Evolutionary conservation across 2,888 invertebrate species (phyloP).

Genomic region (Pimpla rufipes): DNA sequence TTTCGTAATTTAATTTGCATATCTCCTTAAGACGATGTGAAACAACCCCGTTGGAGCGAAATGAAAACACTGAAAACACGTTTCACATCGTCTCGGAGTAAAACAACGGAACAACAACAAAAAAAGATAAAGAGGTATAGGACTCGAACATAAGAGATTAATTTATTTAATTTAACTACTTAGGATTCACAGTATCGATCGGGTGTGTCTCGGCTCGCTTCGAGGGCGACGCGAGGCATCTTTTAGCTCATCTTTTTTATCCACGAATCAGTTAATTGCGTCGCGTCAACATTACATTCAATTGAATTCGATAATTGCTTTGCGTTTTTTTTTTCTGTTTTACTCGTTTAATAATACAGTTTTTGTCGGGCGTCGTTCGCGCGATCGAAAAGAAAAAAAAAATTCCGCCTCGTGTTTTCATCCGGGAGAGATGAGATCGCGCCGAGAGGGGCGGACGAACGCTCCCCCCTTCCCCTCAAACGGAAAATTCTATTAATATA

Average conservation of each 20-base stretch:
- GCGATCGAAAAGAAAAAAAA: constrained; percentile 19
- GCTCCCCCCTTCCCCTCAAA: constrained; percentile 33
- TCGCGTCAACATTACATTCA: constrained; percentile 26
- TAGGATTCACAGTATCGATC: constrained; percentile 63
- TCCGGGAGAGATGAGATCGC: constrained; percentile 2
- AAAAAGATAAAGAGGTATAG: constrained; percentile 31
- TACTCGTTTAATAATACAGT: constrained; percentile 14
- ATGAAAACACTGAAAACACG: background rate
- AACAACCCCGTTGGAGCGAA: background rate
- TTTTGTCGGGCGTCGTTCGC: constrained; percentile 4
- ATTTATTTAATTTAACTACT: constrained; percentile 69
- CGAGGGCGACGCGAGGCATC: background rate
- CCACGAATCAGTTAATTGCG: constrained; percentile 11
- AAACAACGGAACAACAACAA: constrained; percentile 46
- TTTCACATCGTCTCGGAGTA: constrained; percentile 2
- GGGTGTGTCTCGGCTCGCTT: constrained; percentile 39
- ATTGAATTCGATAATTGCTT: constrained; percentile 40
- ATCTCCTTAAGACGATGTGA: constrained; percentile 5
- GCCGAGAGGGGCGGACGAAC: constrained; percentile 19
- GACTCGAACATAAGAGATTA: constrained; percentile 60
- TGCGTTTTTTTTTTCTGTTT: constrained; percentile 7
- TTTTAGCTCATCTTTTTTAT: constrained; percentile 26
- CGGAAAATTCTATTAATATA: constrained; percentile 66
- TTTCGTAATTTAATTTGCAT: too few relatives aligned
- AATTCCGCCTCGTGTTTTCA: constrained; percentile 16